phyloP scores from a whole-genome alignment of 2,113 vertebrate genomes.

The Columba livia region DNA sequence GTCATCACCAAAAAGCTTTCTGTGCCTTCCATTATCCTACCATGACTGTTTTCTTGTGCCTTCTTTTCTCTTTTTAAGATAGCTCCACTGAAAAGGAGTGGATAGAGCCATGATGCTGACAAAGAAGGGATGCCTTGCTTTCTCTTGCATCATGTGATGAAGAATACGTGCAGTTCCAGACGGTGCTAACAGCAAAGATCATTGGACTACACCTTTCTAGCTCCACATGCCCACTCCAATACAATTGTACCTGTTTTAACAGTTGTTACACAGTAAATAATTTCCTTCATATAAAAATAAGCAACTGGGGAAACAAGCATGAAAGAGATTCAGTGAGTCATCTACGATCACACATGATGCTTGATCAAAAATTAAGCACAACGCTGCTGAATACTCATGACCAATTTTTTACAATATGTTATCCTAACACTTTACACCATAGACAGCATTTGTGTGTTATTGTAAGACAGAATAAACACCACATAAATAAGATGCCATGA shows the following conservation, averaged over 20 bases:
- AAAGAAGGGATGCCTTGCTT: background rate
- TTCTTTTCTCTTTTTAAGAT: background rate
- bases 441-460: background rate
- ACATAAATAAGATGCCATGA: background rate
- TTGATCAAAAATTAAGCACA: background rate
- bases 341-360: background rate
- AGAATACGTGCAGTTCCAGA: background rate
- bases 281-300: background rate
- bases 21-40: background rate
- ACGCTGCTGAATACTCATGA: background rate
- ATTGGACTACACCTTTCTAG: background rate
- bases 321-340: background rate
- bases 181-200: background rate
- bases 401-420: background rate
- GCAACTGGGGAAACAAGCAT: background rate
- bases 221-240: background rate
- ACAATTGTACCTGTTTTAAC: background rate
- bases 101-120: background rate
- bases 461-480: background rate
- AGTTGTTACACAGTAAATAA: background rate
- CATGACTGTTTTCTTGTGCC: background rate
- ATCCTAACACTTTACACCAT: background rate
- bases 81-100: background rate
- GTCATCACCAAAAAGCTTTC: background rate
- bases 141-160: background rate